Conservation (phyloP, 2,797 vertebrate genomes). For the Catamblyrhynchus diadema region DNA sequence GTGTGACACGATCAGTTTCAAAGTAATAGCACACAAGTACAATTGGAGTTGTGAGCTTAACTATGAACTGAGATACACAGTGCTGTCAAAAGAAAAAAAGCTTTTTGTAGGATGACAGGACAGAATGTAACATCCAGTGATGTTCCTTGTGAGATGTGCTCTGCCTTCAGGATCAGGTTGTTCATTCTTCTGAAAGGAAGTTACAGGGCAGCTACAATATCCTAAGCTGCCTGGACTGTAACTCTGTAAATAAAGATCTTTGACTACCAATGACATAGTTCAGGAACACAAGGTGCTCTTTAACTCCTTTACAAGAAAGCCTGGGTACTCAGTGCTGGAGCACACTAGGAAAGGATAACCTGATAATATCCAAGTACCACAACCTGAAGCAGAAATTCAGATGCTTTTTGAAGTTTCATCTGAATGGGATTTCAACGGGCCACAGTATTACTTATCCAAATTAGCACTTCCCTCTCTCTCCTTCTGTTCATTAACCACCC, state of each 20-base stretch:
- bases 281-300: not conserved
- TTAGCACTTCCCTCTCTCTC: not conserved
- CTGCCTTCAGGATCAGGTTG: not conserved
- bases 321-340: not conserved
- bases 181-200: slow-evolving; percentile 1
- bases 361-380: not conserved
- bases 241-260: not conserved
- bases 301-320: not conserved
- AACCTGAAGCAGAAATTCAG: not conserved
- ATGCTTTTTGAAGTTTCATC: not conserved
- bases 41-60: not conserved
- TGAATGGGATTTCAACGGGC: not conserved
- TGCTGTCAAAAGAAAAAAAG: not conserved
- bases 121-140: not conserved
- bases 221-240: not conserved
- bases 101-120: not conserved
- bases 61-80: not conserved
- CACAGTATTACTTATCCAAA: not conserved
- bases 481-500: slow-evolving; percentile 24
- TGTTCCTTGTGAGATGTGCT: not conserved
- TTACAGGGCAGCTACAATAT: not conserved
- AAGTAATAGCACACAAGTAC: not conserved
- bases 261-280: not conserved
- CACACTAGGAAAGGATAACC: not conserved
- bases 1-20: not conserved